Evolutionary conservation across 2,888 invertebrate genomes (phyloP), one percentile per base, ranked within the genome.

Genomic region (Trichacis sp.): DNA sequence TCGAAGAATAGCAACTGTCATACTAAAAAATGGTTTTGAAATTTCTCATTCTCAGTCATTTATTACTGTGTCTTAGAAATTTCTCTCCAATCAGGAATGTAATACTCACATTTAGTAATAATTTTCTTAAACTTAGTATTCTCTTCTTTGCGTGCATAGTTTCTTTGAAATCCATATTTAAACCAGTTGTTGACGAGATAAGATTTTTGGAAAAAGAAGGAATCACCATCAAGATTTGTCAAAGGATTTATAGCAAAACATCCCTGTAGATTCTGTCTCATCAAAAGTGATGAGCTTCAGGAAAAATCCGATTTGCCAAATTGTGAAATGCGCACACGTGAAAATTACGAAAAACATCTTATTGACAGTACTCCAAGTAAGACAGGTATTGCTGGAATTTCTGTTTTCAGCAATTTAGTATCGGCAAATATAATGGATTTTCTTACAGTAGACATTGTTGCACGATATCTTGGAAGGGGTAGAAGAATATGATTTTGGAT

Each of bases 401-500:
- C 58, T 12, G 20, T 52, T 36, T 17, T 57, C 15, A 20, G 14
- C 12, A 19, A 19, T 9, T 11, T 40, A 56, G 20, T 48, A 38
- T 15, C 36, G 9, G 30, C 52, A 46, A 46, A 24, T 24, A 24
- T 33, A 36, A 3, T 47, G 19, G 60, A 60, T 15, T 30, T 60
- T 9, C 17, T 60, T 17, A 54, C 48, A 5, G 54, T 60, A 18
- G 60, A 60, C 30, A 20, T 3, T 19, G n/a, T 42, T 54, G 60
- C 60, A 60, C 42, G 54, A 54, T 19, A 24, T 54, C 11, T 47
- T 60, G 15, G 65, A 69, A 64, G n/a, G n/a, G n/a, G n/a, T n/a
- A n/a, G n/a, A n/a, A n/a, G n/a, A n/a, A n/a, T n/a, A n/a, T n/a
- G n/a, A n/a, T n/a, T n/a, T n/a, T n/a, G n/a, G n/a, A n/a, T n/a